These are phyloP conservation scores for Prunella fulvescens DNA, from an alignment of 2,113 vertebrate species.

Conservation along the genomic window DNA sequence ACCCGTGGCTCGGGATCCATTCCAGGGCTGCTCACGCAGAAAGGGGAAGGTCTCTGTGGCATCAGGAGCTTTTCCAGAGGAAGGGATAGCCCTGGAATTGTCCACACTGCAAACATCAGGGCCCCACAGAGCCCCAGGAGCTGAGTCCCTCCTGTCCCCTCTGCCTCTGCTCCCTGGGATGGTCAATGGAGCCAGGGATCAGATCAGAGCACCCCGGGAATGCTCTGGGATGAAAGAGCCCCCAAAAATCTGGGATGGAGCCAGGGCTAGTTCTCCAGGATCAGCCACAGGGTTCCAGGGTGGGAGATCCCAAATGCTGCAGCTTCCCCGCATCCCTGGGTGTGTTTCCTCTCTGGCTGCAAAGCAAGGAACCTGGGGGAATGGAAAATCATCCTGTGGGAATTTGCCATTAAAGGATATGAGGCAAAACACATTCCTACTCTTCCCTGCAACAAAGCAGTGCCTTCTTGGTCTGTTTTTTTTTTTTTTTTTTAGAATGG, in stretches of 20 bases:
- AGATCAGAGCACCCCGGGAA: neutral
- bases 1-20: accelerated
- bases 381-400: neutral
- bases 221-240: neutral
- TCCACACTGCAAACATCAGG: neutral
- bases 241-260: accelerated
- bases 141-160: neutral
- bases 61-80: neutral
- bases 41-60: neutral
- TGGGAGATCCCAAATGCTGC: neutral
- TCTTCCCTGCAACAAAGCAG: neutral
- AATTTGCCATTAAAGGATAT: neutral
- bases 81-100: neutral
- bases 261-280: accelerated
- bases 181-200: accelerated
- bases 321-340: neutral
- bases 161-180: neutral
- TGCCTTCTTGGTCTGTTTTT: neutral
- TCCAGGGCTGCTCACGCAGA: neutral
- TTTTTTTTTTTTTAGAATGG: neutral
- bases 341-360: accelerated
- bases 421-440: neutral
- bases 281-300: neutral
- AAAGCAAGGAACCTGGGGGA: neutral
- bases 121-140: no score